phyloP scores from a whole-genome alignment of 2,888 invertebrate genomes.

The Alcis repandata region DNA sequence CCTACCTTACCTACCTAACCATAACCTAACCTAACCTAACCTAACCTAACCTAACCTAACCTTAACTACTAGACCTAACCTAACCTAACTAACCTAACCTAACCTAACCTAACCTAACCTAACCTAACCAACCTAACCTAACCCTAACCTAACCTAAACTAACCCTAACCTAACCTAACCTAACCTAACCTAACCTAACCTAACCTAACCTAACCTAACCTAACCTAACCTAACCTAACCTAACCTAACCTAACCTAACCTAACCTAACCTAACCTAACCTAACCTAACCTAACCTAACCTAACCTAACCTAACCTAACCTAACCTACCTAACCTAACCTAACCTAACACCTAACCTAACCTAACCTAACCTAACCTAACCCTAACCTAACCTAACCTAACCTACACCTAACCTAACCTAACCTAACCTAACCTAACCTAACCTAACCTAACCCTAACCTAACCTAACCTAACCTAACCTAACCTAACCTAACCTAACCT shows the following conservation, averaged over 20 bases:
- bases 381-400: not conserved
- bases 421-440: conserved; percentile 15
- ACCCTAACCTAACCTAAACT: conserved; percentile 15
- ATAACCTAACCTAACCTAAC: conserved; percentile 51
- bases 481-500: conserved; percentile 8
- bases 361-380: conserved; percentile 12
- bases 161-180: conserved; percentile 15
- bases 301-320: conserved; percentile 14
- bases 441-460: conserved; percentile 12
- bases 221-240: conserved; percentile 15
- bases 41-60: conserved; percentile 42
- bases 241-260: conserved; percentile 15
- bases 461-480: conserved; percentile 7
- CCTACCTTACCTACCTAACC: conserved; percentile 46
- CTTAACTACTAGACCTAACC: conserved; percentile 6
- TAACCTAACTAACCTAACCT: conserved; percentile 13
- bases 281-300: conserved; percentile 15
- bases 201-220: conserved; percentile 14
- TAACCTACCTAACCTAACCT: conserved; percentile 9
- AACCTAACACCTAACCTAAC: conserved; percentile 9
- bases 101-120: conserved; percentile 15
- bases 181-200: conserved; percentile 15
- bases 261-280: conserved; percentile 15
- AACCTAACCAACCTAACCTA: conserved; percentile 15
- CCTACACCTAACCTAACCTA: conserved; percentile 14